Percentiles rank a stretch among this genome's conserved stretches.
Conservation (phyloP, 2,113 vertebrate species). For the Tyto alba region DNA sequence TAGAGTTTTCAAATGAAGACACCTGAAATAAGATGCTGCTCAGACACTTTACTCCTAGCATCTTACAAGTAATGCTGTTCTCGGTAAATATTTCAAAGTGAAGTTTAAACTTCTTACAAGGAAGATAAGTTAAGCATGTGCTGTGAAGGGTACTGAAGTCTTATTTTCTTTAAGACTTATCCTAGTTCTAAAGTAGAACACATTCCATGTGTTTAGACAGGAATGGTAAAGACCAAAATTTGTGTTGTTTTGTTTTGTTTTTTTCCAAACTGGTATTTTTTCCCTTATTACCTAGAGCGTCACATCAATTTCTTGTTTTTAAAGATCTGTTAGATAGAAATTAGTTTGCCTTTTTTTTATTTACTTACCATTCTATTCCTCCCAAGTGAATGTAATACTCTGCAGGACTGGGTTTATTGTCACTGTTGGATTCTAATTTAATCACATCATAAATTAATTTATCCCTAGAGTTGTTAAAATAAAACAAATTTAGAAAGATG, state of each 20-base stretch:
- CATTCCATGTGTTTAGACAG: not conserved
- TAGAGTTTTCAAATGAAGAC: not conserved
- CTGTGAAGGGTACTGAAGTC: slow-evolving; percentile 35
- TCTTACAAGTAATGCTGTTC: not conserved
- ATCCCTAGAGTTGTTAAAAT: not conserved
- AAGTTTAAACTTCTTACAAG: not conserved
- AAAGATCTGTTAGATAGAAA: not conserved
- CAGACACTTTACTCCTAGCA: not conserved
- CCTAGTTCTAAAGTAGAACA: slow-evolving; percentile 19
- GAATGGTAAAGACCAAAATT: not conserved
- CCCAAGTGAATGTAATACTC: not conserved
- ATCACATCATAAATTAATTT: slow-evolving; percentile 11
- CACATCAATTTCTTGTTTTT: not conserved
- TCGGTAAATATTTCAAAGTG: not conserved
- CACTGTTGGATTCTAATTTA: slow-evolving; percentile 20
- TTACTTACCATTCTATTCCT: slow-evolving; percentile 38
- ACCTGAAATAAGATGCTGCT: not conserved
- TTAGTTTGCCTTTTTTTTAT: slow-evolving; percentile 29
- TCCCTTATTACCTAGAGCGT: not conserved
- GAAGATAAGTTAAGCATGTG: not conserved
- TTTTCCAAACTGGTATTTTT: not conserved
- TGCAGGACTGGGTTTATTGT: slow-evolving; percentile 35
- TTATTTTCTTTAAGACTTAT: slow-evolving; percentile 46
- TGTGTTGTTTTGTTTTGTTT: too few relatives aligned
- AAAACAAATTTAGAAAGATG: not conserved